A percentile compares a stretch with the other conserved stretches of the same genome.
Conservation (phyloP, 1,140 invertebrate genomes). For the Augochlora pura region DNA sequence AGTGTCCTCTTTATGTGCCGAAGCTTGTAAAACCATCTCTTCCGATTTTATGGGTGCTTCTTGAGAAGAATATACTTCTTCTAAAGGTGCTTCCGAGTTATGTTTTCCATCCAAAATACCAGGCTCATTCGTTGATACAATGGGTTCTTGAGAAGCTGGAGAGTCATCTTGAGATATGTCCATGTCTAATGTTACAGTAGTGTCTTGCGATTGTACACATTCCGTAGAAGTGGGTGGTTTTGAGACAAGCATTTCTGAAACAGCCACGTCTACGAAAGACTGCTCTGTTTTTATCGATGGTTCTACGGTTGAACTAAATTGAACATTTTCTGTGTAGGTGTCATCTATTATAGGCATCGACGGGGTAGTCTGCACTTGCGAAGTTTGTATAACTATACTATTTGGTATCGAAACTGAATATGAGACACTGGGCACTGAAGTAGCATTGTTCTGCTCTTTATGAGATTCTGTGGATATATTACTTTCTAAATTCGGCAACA, state of each 20-base stretch:
- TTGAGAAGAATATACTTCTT: constrained; percentile 50
- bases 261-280: constrained; percentile 63
- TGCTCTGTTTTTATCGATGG: constrained; percentile 49
- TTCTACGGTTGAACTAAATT: constrained; percentile 59
- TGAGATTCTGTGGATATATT: constrained; percentile 62
- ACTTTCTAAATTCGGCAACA: constrained; percentile 69
- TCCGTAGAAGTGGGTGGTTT: constrained; percentile 53
- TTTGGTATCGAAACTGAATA: constrained; percentile 75
- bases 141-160: constrained; percentile 50
- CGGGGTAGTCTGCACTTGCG: constrained; percentile 72
- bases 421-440: constrained; percentile 56
- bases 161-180: constrained; percentile 40
- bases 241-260: constrained; percentile 70
- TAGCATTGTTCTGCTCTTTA: constrained; percentile 27
- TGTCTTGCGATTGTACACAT: constrained; percentile 42
- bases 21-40: constrained; percentile 18
- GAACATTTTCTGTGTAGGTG: constrained; percentile 62
- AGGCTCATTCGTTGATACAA: constrained; percentile 36
- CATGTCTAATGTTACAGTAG: constrained; percentile 55
- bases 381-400: constrained; percentile 63
- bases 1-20: constrained; percentile 30
- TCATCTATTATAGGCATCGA: constrained; percentile 79
- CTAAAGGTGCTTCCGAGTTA: constrained; percentile 21
- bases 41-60: constrained; percentile 46
- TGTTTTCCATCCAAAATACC: constrained; percentile 25